These are phyloP conservation scores for Cyprinodon tularosa DNA, from an alignment of 2,113 vertebrate species.

Conservation along the genomic window DNA sequence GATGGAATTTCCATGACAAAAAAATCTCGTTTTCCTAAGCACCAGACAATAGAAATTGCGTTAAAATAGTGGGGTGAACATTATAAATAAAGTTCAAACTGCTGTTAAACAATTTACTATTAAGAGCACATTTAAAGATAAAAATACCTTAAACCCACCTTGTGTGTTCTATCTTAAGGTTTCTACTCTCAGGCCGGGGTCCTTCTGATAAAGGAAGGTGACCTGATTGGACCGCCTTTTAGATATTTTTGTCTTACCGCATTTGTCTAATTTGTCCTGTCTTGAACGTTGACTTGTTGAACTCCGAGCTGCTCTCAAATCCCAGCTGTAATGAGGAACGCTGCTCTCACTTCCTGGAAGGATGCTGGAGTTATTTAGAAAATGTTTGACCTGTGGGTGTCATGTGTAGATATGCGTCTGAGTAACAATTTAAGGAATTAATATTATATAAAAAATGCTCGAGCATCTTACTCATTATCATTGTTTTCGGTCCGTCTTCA, in stretches of 20 bases:
- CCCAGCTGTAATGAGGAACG: slow-evolving; percentile 86
- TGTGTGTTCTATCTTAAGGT: slow-evolving; percentile 37
- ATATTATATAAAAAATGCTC: slow-evolving; percentile 11
- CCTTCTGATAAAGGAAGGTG: slow-evolving; percentile 74
- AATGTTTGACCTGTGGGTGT: slow-evolving; percentile 74
- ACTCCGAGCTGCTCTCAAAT: slow-evolving; percentile 72
- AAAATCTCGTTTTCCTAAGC: not conserved
- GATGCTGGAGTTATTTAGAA: slow-evolving; percentile 71
- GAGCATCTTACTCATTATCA: slow-evolving; percentile 1
- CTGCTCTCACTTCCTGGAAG: slow-evolving; percentile 83
- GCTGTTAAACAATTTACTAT: not conserved
- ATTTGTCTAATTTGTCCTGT: slow-evolving; percentile 75
- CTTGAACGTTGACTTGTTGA: slow-evolving; percentile 78
- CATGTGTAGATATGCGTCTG: slow-evolving; percentile 57
- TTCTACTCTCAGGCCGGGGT: slow-evolving; percentile 29
- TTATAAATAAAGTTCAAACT: not conserved
- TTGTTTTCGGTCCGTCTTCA: slow-evolving; percentile 25
- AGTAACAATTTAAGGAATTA: not conserved
- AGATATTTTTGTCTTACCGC: slow-evolving; percentile 74
- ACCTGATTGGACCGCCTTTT: slow-evolving; percentile 66
- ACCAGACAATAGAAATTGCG: not conserved
- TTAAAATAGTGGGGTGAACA: not conserved
- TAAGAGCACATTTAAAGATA: not conserved
- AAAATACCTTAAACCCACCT: not conserved
- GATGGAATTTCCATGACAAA: no score